Conservation (phyloP, 2,113 vertebrate genomes). For the Diphyllodes magnificus region DNA sequence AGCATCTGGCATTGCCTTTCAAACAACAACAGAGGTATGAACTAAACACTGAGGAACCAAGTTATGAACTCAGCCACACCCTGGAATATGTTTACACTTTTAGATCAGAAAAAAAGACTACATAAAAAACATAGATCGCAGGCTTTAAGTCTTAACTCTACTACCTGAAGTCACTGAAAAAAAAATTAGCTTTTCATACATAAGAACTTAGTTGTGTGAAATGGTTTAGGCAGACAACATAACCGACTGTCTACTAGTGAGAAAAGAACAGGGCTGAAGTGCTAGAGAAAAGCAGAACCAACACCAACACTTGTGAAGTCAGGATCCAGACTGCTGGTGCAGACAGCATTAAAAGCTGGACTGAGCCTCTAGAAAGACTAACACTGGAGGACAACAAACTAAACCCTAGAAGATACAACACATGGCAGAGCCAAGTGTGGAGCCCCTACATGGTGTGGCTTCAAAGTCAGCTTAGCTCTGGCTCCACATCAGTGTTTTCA, state of each 20-base stretch:
- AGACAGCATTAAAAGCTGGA: background rate
- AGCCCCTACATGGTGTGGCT: background rate
- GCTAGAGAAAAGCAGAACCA: background rate
- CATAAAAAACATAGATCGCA: rapidly evolving
- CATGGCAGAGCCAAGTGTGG: rapidly evolving
- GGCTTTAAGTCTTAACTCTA: background rate
- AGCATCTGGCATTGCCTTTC: background rate
- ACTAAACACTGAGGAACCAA: background rate
- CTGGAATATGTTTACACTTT: background rate
- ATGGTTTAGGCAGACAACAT: background rate
- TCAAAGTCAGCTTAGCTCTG: background rate
- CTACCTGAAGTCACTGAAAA: background rate
- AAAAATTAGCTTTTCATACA: background rate
- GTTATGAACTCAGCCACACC: background rate
- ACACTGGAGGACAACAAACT: background rate
- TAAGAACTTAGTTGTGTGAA: background rate
- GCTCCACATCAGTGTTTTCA: background rate
- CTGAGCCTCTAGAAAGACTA: background rate
- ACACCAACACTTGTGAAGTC: background rate
- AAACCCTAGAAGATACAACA: background rate
- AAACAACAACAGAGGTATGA: background rate
- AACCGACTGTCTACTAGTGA: background rate
- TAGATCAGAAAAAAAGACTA: background rate
- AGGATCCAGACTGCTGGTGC: background rate
- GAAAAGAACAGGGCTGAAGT: background rate